Evolutionary conservation across 2,888 invertebrate genomes (phyloP), one percentile per base, ranked within the genome.

Genomic region (Cosmia pyralina): DNA sequence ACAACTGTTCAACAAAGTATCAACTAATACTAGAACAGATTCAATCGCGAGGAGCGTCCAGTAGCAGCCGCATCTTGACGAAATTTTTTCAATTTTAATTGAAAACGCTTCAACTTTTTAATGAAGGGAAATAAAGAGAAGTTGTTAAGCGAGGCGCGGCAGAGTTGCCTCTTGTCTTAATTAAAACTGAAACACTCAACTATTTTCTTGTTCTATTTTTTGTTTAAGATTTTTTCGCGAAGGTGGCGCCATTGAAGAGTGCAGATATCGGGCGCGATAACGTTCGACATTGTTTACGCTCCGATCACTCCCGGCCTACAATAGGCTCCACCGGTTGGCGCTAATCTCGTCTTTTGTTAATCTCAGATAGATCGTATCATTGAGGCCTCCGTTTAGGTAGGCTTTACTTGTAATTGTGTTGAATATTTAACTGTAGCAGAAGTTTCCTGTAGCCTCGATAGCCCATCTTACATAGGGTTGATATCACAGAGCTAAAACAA

Each of bases 51-150:
- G 71, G 81, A 83, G 80, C 66, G 75, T 80, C 48, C n/a, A 28
- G 57, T 15, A 8, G 71, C 81, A 81, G 81, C 72, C 73, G 79
- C 83, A 78, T 79, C 78, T 81, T 79, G 70, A 63, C 68, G 75
- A 72, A 81, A 83, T 78, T 80, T 85, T 85, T 89, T 83, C 83
- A 86, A 88, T 91, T 92, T 93, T 92, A 93, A 93, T 93, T 93
- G 92, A 93, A 92, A 91, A 88, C 88, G 87, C 87, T 91, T 90
- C 81, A 92, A 93, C 90, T 93, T 93, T 93, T 93, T 93, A 92
- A 93, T 91, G 91, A 93, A 90, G 90, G 87, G 76, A 87, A 89
- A 90, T 88, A 88, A 88, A 87, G 89, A 90, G 90, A 92, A 90
- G 87, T 90, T 88, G 85, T 81, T 81, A 87, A 88, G 85, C 77